A percentile compares a stretch with the other conserved stretches of the same genome.
These are phyloP conservation scores for Pagrus major DNA, from an alignment of 2,113 vertebrate genomes.

Conservation along the genomic window DNA sequence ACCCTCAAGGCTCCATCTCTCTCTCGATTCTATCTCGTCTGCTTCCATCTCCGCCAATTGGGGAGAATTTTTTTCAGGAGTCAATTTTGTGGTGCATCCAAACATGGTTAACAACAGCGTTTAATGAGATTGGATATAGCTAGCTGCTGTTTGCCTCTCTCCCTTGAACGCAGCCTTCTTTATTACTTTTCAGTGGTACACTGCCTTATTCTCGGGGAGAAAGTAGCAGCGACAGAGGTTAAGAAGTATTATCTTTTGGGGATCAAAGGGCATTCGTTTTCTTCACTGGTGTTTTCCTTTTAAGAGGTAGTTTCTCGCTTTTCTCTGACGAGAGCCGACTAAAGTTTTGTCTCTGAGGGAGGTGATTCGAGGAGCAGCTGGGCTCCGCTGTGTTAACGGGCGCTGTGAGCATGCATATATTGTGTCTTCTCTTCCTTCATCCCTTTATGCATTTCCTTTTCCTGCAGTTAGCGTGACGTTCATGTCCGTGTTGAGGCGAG, in stretches of 20 bases:
- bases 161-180: slow-evolving; percentile 40
- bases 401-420: slow-evolving; percentile 14
- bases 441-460: not conserved
- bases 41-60: slow-evolving; percentile 36
- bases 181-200: slow-evolving; percentile 50
- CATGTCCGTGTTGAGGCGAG: not conserved
- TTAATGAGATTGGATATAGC: slow-evolving; percentile 70
- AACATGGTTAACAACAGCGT: slow-evolving; percentile 71
- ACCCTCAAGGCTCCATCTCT: slow-evolving; percentile 51
- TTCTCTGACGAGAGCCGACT: slow-evolving; percentile 33
- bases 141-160: slow-evolving; percentile 49
- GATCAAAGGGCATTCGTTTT: slow-evolving; percentile 47
- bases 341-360: slow-evolving; percentile 26
- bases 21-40: slow-evolving; percentile 22
- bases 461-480: not conserved
- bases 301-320: slow-evolving; percentile 21
- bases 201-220: slow-evolving; percentile 36
- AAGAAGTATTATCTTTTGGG: slow-evolving; percentile 35
- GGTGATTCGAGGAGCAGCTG: slow-evolving; percentile 35
- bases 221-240: slow-evolving; percentile 22
- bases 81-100: slow-evolving; percentile 71
- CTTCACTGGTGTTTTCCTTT: slow-evolving; percentile 27
- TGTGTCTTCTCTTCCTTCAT: slow-evolving; percentile 16
- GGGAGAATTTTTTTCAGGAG: slow-evolving; percentile 49
- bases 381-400: slow-evolving; percentile 16